These are phyloP conservation scores for Podarcis siculus DNA, from an alignment of 2,797 vertebrate species.

Conservation along the genomic window DNA sequence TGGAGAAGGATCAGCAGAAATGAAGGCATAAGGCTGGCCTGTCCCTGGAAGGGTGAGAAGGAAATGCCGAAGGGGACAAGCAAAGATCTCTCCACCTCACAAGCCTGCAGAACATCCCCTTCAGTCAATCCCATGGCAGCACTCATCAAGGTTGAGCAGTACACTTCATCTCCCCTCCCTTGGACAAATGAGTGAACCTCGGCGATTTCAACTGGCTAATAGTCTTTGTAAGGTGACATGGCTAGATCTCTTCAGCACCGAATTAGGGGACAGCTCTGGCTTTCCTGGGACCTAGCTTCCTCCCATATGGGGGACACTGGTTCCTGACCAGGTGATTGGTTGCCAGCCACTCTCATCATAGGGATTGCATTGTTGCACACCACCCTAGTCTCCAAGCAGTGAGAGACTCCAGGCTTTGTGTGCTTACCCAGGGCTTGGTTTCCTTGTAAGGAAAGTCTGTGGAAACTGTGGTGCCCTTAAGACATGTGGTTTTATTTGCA, in stretches of 20 bases:
- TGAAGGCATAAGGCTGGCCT: background rate
- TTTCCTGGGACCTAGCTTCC: background rate
- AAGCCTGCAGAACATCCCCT: background rate
- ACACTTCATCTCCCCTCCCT: background rate
- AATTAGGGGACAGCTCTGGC: background rate
- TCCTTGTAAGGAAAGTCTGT: too few relatives aligned
- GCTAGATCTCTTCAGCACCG: background rate
- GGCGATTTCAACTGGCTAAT: too few relatives aligned
- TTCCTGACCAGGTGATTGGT: background rate
- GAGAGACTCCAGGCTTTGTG: too few relatives aligned
- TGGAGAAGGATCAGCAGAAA: background rate
- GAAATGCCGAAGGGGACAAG: background rate
- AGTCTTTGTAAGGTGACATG: too few relatives aligned
- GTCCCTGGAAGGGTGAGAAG: background rate
- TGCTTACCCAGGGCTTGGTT: too few relatives aligned
- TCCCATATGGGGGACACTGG: background rate
- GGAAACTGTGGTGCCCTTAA: too few relatives aligned
- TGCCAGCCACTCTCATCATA: too few relatives aligned
- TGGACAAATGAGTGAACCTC: too few relatives aligned
- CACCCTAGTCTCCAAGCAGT: background rate
- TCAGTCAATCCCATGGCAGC: background rate
- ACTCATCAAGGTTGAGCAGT: background rate
- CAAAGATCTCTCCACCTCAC: too few relatives aligned
- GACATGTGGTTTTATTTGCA: too few relatives aligned
- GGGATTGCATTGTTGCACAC: background rate